phyloP scores from a whole-genome alignment of 2,797 vertebrate species.

The Gymnoscopelus braueri region DNA sequence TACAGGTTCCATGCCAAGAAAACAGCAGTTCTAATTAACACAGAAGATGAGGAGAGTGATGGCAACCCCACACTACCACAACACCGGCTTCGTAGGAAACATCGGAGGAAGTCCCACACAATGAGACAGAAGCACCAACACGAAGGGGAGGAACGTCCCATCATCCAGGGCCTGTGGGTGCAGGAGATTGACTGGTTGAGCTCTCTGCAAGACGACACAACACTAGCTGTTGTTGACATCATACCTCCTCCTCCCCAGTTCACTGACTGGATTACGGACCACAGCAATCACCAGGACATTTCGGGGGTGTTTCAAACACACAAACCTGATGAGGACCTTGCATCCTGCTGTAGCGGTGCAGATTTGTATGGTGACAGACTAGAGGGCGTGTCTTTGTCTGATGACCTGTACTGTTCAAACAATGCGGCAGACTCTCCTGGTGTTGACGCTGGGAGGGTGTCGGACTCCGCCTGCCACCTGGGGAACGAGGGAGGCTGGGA shows the following conservation, averaged over 20 bases:
- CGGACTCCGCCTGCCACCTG: slow-evolving; percentile 34
- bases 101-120: slow-evolving; percentile 76
- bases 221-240: slow-evolving; percentile 20
- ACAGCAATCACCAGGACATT: neutral
- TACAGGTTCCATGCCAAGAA: slow-evolving; percentile 42
- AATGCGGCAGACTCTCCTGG: slow-evolving; percentile 25
- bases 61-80: slow-evolving; percentile 48
- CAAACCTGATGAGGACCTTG: neutral
- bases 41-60: slow-evolving; percentile 75
- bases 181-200: slow-evolving; percentile 85
- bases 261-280: slow-evolving; percentile 35
- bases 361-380: neutral
- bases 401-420: slow-evolving; percentile 3
- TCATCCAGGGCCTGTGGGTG: slow-evolving; percentile 83
- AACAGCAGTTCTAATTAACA: slow-evolving; percentile 23
- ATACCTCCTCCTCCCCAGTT: slow-evolving; percentile 72
- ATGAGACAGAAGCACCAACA: slow-evolving; percentile 34
- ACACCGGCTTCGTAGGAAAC: slow-evolving; percentile 73
- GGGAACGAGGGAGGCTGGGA: slow-evolving; percentile 28
- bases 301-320: neutral
- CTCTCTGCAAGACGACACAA: slow-evolving; percentile 17
- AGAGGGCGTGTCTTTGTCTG: slow-evolving; percentile 17
- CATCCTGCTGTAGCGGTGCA: slow-evolving; percentile 6
- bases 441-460: slow-evolving; percentile 21
- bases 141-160: slow-evolving; percentile 57